Percentiles rank a stretch among this genome's conserved stretches.
These are phyloP conservation scores for Leptodactylus fuscus DNA, from an alignment of 2,113 vertebrate genomes.

Conservation along the genomic window DNA sequence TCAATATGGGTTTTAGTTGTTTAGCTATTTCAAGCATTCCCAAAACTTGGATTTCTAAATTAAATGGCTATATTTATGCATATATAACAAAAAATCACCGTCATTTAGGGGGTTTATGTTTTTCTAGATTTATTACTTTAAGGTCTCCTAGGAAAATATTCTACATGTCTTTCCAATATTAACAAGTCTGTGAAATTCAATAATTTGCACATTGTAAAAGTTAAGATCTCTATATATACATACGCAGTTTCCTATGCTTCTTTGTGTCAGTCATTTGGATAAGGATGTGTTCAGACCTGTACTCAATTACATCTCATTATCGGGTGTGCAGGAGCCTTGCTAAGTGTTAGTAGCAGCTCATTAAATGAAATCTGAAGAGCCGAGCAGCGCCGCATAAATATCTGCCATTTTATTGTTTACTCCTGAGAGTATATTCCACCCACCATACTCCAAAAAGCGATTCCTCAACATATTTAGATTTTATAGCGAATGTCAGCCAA, in stretches of 20 bases:
- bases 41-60: too few species aligned
- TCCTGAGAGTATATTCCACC: background rate
- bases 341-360: slow-evolving; percentile 50
- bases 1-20: too few species aligned
- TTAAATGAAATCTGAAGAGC: slow-evolving; percentile 45
- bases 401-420: slow-evolving; percentile 25
- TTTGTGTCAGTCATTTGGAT: slow-evolving; percentile 16
- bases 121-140: background rate
- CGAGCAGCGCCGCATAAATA: background rate
- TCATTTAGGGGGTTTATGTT: too few species aligned
- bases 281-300: slow-evolving; percentile 26
- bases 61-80: too few species aligned
- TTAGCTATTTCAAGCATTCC: too few species aligned
- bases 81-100: too few species aligned
- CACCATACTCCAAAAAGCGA: background rate
- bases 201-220: slow-evolving; percentile 42
- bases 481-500: background rate
- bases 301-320: slow-evolving; percentile 32
- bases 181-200: background rate
- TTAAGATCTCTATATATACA: slow-evolving; percentile 19
- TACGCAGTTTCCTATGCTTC: background rate
- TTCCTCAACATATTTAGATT: background rate
- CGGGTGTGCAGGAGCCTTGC: slow-evolving; percentile 9
- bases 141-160: background rate
- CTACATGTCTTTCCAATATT: background rate